A percentile compares a stretch with the other conserved stretches of the same genome.
These are phyloP conservation scores for Bovichtus variegatus DNA, from an alignment of 2,797 vertebrate species.

Conservation along the genomic window DNA sequence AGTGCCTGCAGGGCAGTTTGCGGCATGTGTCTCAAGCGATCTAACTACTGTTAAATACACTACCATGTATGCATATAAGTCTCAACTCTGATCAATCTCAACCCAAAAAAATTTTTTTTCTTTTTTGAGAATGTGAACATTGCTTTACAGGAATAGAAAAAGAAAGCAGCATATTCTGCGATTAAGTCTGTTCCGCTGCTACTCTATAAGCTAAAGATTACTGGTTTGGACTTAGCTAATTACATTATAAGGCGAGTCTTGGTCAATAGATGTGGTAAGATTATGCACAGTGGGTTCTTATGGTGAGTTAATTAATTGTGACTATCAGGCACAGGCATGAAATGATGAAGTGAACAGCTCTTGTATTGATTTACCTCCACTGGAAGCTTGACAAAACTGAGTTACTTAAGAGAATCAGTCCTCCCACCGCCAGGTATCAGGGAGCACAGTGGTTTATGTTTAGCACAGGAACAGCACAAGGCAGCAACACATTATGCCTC, in stretches of 20 bases:
- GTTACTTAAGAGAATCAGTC: conserved; percentile 45
- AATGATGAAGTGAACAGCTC: conserved; percentile 33
- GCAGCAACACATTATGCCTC: conserved; percentile 49
- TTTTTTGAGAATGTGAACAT: background rate
- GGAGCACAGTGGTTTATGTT: conserved; percentile 46
- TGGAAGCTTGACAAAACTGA: conserved; percentile 37
- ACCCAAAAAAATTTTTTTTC: background rate
- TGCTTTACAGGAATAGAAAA: background rate
- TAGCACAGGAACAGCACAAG: conserved; percentile 28
- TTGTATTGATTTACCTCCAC: conserved; percentile 43
- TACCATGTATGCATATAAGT: background rate
- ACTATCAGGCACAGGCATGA: conserved; percentile 19
- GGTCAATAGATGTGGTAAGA: background rate
- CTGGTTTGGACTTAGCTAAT: background rate
- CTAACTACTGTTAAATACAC: background rate
- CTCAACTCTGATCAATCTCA: background rate
- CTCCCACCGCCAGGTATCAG: conserved; percentile 20
- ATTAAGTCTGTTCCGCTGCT: background rate
- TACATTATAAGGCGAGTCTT: background rate
- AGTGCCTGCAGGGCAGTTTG: conserved; percentile 15
- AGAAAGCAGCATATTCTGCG: background rate
- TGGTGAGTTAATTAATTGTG: conserved; percentile 20
- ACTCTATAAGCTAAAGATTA: background rate
- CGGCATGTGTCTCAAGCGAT: conserved; percentile 2
- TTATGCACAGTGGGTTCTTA: background rate